These are phyloP conservation scores for Ischnura elegans DNA, from an alignment of 2,888 invertebrate species.

Conservation along the genomic window DNA sequence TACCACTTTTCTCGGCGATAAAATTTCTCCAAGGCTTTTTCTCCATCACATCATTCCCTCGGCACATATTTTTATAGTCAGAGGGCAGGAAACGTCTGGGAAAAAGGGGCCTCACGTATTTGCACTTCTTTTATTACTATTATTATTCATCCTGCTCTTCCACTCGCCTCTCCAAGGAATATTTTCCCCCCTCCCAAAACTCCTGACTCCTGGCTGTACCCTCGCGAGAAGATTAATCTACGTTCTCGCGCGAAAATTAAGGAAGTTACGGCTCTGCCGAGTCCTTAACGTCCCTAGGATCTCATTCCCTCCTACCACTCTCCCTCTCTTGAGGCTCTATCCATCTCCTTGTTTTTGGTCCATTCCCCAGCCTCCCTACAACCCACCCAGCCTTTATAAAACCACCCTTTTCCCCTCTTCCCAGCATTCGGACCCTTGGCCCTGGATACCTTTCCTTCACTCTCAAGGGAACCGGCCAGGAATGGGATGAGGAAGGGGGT, in stretches of 20 bases:
- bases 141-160: neutral
- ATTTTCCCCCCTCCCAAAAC: neutral
- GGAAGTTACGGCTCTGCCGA: constrained; percentile 35
- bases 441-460: neutral
- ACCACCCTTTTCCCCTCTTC: neutral
- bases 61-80: neutral
- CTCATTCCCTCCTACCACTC: neutral
- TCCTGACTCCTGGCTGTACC: neutral
- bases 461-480: neutral
- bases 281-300: constrained; percentile 29
- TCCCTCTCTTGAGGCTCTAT: constrained; percentile 12
- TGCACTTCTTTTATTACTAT: neutral
- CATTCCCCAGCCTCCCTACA: constrained; percentile 1
- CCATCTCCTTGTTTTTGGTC: constrained; percentile 31
- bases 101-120: neutral
- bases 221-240: constrained; percentile 46
- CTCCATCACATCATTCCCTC: neutral
- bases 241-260: constrained; percentile 52
- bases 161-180: neutral
- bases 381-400: neutral
- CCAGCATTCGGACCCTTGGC: neutral
- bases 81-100: neutral
- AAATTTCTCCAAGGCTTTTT: neutral
- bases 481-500: neutral
- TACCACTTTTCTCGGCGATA: too few species aligned